Evolutionary conservation across 2,113 vertebrate genomes (phyloP).

Genomic region (Cyprinodon tularosa): DNA sequence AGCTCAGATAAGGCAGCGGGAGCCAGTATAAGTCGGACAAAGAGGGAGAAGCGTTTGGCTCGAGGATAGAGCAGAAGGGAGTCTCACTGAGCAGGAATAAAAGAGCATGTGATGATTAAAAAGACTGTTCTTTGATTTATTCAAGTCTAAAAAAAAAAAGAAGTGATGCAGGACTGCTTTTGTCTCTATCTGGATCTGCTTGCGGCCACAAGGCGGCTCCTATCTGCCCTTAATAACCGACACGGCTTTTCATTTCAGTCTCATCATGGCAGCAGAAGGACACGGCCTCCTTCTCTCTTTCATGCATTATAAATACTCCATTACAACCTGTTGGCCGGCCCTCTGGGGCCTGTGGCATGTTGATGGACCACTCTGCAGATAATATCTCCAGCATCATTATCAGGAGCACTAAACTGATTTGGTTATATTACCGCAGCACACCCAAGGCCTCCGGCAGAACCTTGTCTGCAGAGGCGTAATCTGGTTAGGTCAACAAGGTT

Average conservation of each 20-base stretch:
- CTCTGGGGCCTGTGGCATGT: slow-evolving; percentile 36
- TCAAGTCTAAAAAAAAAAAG: slow-evolving; percentile 53
- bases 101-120: slow-evolving; percentile 50
- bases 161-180: slow-evolving; percentile 29
- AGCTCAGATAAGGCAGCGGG: slow-evolving; percentile 20
- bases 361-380: slow-evolving; percentile 51
- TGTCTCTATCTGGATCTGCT: slow-evolving; percentile 6
- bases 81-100: slow-evolving; percentile 34
- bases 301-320: slow-evolving; percentile 63
- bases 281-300: not conserved
- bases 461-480: slow-evolving; percentile 15
- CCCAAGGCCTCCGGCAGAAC: slow-evolving; percentile 41
- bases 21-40: slow-evolving; percentile 11
- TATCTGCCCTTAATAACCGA: slow-evolving; percentile 42
- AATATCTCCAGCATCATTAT: slow-evolving; percentile 58
- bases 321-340: slow-evolving; percentile 65
- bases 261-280: slow-evolving; percentile 33
- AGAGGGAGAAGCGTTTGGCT: slow-evolving; percentile 43
- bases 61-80: slow-evolving; percentile 15
- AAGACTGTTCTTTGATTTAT: slow-evolving; percentile 45
- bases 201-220: slow-evolving; percentile 19
- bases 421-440: slow-evolving; percentile 43
- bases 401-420: slow-evolving; percentile 50
- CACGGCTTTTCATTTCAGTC: slow-evolving; percentile 50
- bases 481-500: slow-evolving; percentile 28